Evolutionary conservation across 2,888 invertebrate species (phyloP).

Genomic region (Julus scanicus): DNA sequence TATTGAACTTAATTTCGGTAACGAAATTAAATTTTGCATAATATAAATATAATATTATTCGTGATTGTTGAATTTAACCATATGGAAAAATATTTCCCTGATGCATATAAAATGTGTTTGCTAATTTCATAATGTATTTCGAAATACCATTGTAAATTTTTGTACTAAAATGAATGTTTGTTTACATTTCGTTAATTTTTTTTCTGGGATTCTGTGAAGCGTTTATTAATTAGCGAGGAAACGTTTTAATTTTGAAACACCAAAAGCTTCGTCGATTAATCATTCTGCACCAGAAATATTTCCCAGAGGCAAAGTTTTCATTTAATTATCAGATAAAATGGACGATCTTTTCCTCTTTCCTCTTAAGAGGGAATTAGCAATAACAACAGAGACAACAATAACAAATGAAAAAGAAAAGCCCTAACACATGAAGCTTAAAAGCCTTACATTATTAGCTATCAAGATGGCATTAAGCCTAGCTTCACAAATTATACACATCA

Average conservation of each 20-base stretch:
- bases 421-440: background rate
- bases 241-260: conserved; percentile 20
- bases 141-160: no score
- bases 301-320: conserved; percentile 33
- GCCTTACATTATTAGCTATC: background rate
- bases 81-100: no score
- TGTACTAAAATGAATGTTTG: no score
- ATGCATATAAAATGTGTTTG: no score
- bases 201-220: background rate
- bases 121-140: no score
- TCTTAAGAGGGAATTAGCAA: conserved; percentile 26
- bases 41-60: no score
- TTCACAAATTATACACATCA: no score
- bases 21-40: no score
- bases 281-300: background rate
- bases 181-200: no score
- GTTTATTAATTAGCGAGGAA: conserved; percentile 8
- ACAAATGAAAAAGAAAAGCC: background rate
- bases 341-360: background rate
- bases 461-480: background rate
- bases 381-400: background rate
- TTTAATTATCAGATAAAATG: conserved; percentile 13
- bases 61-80: no score
- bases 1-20: no score
- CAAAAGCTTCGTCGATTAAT: background rate